Conservation (phyloP, 2,113 vertebrate species). For the Callaeas wilsoni region DNA sequence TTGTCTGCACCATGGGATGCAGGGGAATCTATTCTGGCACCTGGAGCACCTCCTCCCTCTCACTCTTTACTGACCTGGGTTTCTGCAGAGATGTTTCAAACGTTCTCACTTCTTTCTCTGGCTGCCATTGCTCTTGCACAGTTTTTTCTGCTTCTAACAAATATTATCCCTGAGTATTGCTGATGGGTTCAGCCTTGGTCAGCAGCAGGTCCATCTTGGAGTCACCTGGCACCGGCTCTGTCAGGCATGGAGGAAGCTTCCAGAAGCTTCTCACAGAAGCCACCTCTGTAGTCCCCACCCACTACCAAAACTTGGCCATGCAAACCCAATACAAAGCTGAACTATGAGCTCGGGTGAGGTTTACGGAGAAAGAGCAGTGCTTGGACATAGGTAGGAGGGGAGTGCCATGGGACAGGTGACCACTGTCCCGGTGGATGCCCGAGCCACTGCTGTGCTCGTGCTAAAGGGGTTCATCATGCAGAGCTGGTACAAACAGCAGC, state of each 20-base stretch:
- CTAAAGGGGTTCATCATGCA: background rate
- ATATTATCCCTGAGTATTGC: background rate
- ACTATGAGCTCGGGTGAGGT: background rate
- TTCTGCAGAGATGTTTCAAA: background rate
- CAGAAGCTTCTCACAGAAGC: background rate
- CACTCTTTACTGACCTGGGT: background rate
- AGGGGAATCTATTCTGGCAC: background rate
- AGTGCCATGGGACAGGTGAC: background rate
- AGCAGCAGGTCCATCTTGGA: background rate
- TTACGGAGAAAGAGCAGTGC: background rate
- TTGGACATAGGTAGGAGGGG: background rate
- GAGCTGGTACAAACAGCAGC: no score
- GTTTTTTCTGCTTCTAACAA: background rate
- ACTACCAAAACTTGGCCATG: background rate
- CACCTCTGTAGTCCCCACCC: background rate
- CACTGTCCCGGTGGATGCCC: background rate
- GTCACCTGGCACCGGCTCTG: fast-evolving
- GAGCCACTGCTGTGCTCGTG: background rate
- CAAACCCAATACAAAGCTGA: background rate
- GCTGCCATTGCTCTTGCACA: background rate
- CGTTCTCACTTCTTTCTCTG: background rate
- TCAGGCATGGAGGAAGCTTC: background rate
- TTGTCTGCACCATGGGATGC: background rate
- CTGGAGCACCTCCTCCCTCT: background rate
- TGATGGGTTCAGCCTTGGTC: background rate